Base-by-base conservation (phyloP, 2,888 invertebrate genomes). In the Litoditis marina region DNA sequence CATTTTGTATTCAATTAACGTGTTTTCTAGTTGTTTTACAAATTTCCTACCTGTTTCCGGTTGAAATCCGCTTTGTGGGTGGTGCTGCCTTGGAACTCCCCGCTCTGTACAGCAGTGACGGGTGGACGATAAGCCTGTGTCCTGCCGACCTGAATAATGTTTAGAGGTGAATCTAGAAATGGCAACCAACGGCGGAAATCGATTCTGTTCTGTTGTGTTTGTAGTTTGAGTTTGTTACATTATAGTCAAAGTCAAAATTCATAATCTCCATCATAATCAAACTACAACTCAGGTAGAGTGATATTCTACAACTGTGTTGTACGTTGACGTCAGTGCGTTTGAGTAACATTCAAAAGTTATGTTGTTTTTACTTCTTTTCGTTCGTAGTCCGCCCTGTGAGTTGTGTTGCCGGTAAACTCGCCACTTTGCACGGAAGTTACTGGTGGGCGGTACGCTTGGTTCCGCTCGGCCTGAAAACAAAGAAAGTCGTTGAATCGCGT, bases 61-160 rank as follows among this genome's bases (percentile, higher is more conserved):
- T 60, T 60, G 49, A 52, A 74, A 59, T 74, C 74, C 0, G 67
- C 60, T 56, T 70, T 66, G n/a, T 72, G 65, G 0, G 74, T 74
- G 0, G 72, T 70, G 3, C 54, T 47, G 5, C 69, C 72, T 32
- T 70, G 64, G 42, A 74, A 74, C n/a, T 70, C 65, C 16, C 74
- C 74, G 22, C 58, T 51, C 42, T 66, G 65, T 0, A 71, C 32
- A 2, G 54, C 50, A 47, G 56, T 65, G 19, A 61, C 60, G 11
- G 59, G 60, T n/a, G 70, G 69, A 2, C 66, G 65, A 6, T 56
- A 27, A 5, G 66, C 58, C 3, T 32, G 13, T 44, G 62, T 63
- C 6, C 68, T 62, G 11, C 46, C 49, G 6, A 54, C 64, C 69
- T 72, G 19, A 2, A 60, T n/a, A n/a, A n/a, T n/a, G n/a, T n/a